Evolutionary conservation across 2,797 vertebrate species (phyloP).

Genomic region (Takifugu ocellatus): DNA sequence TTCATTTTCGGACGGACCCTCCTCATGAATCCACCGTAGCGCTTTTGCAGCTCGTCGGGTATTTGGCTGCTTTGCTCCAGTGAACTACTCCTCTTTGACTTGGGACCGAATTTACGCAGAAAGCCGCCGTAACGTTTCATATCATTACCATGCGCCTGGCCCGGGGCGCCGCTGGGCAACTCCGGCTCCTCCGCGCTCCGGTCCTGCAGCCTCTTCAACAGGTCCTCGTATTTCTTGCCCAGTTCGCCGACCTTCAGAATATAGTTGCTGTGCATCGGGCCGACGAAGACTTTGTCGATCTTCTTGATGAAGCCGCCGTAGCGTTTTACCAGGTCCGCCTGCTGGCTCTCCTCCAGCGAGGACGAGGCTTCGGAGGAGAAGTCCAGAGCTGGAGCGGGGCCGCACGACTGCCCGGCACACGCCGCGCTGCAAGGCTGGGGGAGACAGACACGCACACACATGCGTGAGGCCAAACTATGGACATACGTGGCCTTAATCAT

Average conservation of each 20-base stretch:
- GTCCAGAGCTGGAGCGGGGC: constrained; percentile 64
- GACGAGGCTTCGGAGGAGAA: constrained; percentile 44
- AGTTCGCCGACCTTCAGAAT: constrained; percentile 61
- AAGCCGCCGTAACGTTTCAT: constrained; percentile 91
- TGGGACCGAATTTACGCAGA: constrained; percentile 85
- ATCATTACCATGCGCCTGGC: constrained; percentile 30
- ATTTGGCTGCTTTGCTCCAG: constrained; percentile 52
- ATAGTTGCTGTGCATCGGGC: constrained; percentile 71
- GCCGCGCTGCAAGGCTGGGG: constrained; percentile 83
- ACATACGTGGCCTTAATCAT: background rate
- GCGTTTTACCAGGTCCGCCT: constrained; percentile 65
- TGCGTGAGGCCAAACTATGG: background rate
- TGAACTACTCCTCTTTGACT: constrained; percentile 79
- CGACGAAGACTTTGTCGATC: constrained; percentile 70
- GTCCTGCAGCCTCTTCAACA: constrained; percentile 65
- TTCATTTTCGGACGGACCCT: constrained; percentile 91
- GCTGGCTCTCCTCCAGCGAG: constrained; percentile 49
- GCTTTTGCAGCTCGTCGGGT: constrained; percentile 85
- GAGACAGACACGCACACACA: background rate
- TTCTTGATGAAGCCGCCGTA: constrained; percentile 80
- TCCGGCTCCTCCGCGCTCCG: constrained; percentile 42
- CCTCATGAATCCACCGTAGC: constrained; percentile 94
- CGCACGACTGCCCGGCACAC: constrained; percentile 80
- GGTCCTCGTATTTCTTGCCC: constrained; percentile 70
- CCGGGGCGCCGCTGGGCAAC: constrained; percentile 25